These are phyloP conservation scores for Clepsis dumicolana DNA, from an alignment of 2,888 invertebrate genomes.

Conservation along the genomic window DNA sequence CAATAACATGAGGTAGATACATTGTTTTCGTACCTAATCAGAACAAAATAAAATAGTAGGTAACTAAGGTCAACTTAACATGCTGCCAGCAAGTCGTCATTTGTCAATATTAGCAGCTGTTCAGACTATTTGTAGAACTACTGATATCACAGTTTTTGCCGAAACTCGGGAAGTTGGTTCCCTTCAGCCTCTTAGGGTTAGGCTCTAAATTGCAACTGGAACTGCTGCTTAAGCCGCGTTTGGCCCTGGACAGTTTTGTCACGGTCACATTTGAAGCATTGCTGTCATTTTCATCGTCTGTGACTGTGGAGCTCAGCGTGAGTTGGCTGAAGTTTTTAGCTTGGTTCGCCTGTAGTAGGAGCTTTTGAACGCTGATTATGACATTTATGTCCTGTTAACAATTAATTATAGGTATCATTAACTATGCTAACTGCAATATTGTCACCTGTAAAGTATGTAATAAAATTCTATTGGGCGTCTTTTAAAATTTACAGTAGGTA, in stretches of 20 bases:
- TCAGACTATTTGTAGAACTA: constrained; percentile 65
- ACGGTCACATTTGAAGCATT: constrained; percentile 60
- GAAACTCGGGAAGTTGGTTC: constrained; percentile 49
- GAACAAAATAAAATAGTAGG: constrained; percentile 8
- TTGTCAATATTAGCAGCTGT: constrained; percentile 50
- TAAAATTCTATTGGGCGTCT: too few relatives aligned
- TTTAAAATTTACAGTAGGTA: too few relatives aligned
- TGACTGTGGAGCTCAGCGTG: constrained; percentile 55
- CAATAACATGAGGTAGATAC: constrained; percentile 35
- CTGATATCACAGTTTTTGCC: constrained; percentile 61
- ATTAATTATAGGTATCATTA: neutral
- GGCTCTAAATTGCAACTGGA: constrained; percentile 70
- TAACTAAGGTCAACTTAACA: constrained; percentile 30
- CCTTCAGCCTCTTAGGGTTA: constrained; percentile 67
- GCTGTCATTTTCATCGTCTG: constrained; percentile 65
- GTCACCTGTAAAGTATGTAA: too few relatives aligned
- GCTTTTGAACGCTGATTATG: constrained; percentile 69
- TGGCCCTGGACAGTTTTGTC: constrained; percentile 61
- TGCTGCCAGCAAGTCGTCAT: constrained; percentile 13
- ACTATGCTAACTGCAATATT: too few relatives aligned
- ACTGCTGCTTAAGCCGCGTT: constrained; percentile 67
- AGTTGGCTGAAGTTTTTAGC: constrained; percentile 56
- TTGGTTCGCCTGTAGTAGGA: constrained; percentile 60
- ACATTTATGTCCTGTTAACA: constrained; percentile 67
- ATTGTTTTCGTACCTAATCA: neutral